Evolutionary conservation across 2,797 vertebrate species (phyloP), one percentile per base, ranked within the genome.

Genomic region (Pipistrellus pygmaeus): DNA sequence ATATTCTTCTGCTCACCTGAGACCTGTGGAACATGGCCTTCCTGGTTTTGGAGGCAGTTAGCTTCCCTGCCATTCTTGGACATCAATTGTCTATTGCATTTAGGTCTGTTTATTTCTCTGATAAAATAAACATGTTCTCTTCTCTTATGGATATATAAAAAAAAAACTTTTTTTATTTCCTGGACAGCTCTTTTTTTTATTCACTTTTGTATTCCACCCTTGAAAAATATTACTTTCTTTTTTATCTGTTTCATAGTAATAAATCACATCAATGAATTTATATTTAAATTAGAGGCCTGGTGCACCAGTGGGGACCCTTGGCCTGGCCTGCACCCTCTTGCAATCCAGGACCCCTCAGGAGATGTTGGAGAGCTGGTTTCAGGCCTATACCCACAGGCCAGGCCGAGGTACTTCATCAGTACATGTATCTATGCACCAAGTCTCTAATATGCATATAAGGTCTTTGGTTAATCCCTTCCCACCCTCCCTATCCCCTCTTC

Each of bases 231-330:
- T 86, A 44, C 85, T 90, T 75, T 94, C 84, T 41, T 93, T 96
- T 97, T 96, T 95, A 97, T 96, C 96, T 96, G 78, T 90, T 92
- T 94, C 86, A 96, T 90, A 82, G 83, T 76, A 96, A 95, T 95
- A 95, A 95, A 91, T 93, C 78, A 91, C 86, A 96, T 46, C 88
- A 85, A 23, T 51, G 88, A 93, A 92, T 95, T 97, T 96, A 92
- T 94, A 83, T 93, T 96, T 95, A 44, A 95, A 96, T 25, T 60
- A 60, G 57, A 60, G 11, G 25, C 25, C 57, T 60, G 25, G 57
- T 27, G 25, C 12, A 60, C 57, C 57, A 60, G 57, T 60, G 57
- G 57, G 57, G 57, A 13, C 25, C 57, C 11, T 60, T 2, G 11
- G 25, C 57, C 57, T 60, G 57, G 57, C 25, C 57, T 60, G 57